phyloP scores from a whole-genome alignment of 2,797 vertebrate genomes.

The Xerus rutilus region DNA sequence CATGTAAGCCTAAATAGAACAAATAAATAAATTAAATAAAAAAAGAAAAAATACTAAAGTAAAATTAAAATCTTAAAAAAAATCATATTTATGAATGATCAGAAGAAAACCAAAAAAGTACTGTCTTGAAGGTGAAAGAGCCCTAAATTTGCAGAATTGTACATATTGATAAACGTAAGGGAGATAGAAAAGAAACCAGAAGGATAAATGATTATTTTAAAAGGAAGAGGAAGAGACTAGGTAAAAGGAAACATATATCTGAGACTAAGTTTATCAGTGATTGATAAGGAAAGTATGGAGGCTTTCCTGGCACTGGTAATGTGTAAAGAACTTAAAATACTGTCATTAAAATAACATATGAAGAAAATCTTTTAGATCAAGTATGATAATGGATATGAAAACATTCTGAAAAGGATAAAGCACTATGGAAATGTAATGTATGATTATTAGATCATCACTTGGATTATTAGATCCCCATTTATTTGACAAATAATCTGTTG shows the following conservation, averaged over 20 bases:
- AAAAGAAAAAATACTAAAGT: too few relatives aligned
- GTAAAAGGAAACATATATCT: neutral
- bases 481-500: constrained; percentile 65
- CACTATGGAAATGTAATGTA: neutral
- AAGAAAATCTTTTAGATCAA: neutral
- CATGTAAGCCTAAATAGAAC: too few relatives aligned
- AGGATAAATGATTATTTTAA: neutral
- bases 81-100: neutral
- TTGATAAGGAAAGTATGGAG: neutral
- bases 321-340: neutral
- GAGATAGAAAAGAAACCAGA: neutral
- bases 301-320: neutral
- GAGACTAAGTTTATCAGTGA: neutral
- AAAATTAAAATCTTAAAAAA: neutral
- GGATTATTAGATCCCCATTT: constrained; percentile 34
- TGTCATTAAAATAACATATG: neutral
- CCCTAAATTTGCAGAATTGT: neutral
- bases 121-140: neutral
- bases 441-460: constrained; percentile 46
- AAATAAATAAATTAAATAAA: too few relatives aligned
- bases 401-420: neutral
- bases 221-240: neutral
- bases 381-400: neutral
- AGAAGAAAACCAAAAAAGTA: neutral
- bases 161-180: neutral